These are phyloP conservation scores for Casuarius casuarius DNA, from an alignment of 2,113 vertebrate species.

Conservation along the genomic window DNA sequence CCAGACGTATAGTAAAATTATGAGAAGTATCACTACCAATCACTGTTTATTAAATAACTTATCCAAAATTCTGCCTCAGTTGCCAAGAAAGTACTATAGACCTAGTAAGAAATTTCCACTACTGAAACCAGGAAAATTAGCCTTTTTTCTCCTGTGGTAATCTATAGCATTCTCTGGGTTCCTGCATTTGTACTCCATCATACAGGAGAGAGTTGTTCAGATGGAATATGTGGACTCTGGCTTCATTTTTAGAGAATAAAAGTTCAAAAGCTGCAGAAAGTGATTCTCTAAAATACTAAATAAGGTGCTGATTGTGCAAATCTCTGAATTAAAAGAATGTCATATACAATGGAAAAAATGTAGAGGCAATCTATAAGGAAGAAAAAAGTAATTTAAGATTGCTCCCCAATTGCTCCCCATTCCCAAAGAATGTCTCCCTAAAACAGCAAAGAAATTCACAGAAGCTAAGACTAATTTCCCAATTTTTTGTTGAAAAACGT, in stretches of 20 bases:
- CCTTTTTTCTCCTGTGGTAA: background rate
- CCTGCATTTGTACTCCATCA: background rate
- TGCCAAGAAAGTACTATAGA: background rate
- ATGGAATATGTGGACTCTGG: background rate
- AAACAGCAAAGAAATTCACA: background rate
- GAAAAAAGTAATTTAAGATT: slow-evolving; percentile 17
- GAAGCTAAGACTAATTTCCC: background rate
- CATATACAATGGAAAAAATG: background rate
- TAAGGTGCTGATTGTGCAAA: slow-evolving; percentile 17
- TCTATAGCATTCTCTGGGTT: background rate
- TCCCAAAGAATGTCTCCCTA: background rate
- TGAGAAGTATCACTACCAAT: background rate
- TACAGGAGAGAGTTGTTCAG: background rate
- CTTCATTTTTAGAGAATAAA: background rate
- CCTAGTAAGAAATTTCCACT: background rate
- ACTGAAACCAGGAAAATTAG: background rate
- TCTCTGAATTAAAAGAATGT: background rate
- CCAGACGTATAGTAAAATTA: background rate
- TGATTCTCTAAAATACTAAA: background rate
- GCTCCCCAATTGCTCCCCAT: background rate
- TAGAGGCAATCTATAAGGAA: slow-evolving; percentile 36
- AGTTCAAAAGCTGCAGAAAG: background rate
- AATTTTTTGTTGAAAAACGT: background rate
- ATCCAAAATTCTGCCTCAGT: background rate
- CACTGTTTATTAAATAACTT: background rate